Evolutionary conservation across 2,888 invertebrate species (phyloP).

Genomic region (Carabus problematicus): DNA sequence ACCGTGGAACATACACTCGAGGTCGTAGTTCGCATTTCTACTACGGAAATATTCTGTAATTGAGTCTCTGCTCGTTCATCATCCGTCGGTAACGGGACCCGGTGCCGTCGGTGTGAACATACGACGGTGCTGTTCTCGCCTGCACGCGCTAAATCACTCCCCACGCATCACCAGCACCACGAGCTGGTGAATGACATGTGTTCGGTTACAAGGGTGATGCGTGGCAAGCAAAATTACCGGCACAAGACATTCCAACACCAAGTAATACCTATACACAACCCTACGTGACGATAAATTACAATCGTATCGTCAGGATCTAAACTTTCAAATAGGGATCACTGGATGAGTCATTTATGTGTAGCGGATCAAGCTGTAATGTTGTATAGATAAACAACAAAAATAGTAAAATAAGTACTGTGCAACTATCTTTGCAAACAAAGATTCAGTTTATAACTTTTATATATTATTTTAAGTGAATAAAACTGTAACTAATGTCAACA

Average conservation of each 20-base stretch:
- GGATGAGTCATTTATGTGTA: too few species aligned
- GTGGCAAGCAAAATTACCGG: not conserved
- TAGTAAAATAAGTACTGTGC: too few species aligned
- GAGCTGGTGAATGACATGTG: not conserved
- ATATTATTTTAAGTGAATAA: too few species aligned
- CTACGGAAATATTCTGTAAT: conserved; percentile 37
- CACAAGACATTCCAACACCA: not conserved
- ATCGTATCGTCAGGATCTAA: too few species aligned
- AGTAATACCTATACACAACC: conserved; percentile 1
- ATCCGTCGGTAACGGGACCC: conserved; percentile 12
- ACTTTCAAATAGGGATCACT: too few species aligned
- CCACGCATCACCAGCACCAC: not conserved
- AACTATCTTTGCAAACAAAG: too few species aligned
- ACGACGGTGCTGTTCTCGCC: conserved; percentile 25
- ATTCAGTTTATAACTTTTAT: conserved; percentile 1
- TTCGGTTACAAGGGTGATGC: conserved; percentile 1
- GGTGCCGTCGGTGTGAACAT: conserved; percentile 17
- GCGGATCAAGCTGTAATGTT: not conserved
- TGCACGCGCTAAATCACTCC: conserved; percentile 37
- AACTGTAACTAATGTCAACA: too few species aligned
- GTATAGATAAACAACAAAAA: not conserved
- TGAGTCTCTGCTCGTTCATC: conserved; percentile 34
- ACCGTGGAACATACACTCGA: too few species aligned
- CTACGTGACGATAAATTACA: too few species aligned
- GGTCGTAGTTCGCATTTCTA: conserved; percentile 27